These are phyloP conservation scores for Hyaena hyaena DNA, from an alignment of 2,113 vertebrate genomes.

Conservation along the genomic window DNA sequence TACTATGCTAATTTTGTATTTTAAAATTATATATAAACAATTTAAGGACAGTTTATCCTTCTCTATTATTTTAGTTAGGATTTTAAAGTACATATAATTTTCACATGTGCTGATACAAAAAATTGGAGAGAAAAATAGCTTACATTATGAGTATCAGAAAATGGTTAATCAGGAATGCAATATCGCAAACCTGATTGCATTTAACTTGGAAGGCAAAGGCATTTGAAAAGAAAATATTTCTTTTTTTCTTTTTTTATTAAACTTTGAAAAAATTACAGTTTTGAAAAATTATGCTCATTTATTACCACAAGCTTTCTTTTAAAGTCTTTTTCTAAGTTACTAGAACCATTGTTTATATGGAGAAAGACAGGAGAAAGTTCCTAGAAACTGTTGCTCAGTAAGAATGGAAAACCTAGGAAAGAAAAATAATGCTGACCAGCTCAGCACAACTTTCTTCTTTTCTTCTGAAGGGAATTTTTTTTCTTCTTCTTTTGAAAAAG, in stretches of 20 bases:
- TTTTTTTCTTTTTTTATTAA: background rate
- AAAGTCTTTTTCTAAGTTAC: background rate
- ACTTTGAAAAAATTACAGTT: background rate
- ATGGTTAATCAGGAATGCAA: background rate
- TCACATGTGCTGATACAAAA: background rate
- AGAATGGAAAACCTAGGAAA: background rate
- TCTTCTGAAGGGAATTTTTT: background rate
- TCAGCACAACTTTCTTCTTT: background rate
- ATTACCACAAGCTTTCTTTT: background rate
- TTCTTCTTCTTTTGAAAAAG: background rate
- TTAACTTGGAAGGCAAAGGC: background rate
- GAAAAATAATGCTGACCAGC: background rate
- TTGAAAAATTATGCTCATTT: background rate
- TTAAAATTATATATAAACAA: background rate
- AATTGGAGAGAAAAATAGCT: background rate
- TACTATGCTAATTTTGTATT: constrained; percentile 1
- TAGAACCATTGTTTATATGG: background rate
- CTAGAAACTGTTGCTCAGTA: background rate
- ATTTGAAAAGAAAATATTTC: background rate
- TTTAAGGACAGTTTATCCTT: background rate
- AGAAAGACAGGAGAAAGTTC: background rate
- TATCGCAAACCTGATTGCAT: background rate
- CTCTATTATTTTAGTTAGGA: background rate
- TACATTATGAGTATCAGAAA: background rate
- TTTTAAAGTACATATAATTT: background rate